Percentiles rank a stretch among this genome's conserved stretches.
Evolutionary conservation across 2,888 invertebrate genomes (phyloP).

Genomic region (Cosmia pyralina): DNA sequence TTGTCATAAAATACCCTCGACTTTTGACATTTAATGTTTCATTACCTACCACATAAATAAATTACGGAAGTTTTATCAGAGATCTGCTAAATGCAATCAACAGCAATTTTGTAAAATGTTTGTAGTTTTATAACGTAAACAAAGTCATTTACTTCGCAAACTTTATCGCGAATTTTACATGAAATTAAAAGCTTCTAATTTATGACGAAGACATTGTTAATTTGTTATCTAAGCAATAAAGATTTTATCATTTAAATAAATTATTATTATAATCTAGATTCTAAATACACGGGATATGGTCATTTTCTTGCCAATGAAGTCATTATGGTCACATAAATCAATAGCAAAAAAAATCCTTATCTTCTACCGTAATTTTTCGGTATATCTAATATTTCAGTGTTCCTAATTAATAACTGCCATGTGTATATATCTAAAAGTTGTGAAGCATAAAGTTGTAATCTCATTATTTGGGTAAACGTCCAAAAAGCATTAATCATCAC

Average conservation of each 20-base stretch:
- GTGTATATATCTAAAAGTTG: conserved; percentile 31
- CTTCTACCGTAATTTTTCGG: neutral
- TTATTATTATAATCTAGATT: conserved; percentile 1
- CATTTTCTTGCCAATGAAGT: neutral
- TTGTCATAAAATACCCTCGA: conserved; percentile 52
- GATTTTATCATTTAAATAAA: conserved; percentile 11
- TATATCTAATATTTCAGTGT: neutral
- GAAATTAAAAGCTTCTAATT: conserved; percentile 43
- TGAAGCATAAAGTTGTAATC: conserved; percentile 56
- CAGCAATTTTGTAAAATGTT: conserved; percentile 40
- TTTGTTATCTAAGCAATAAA: conserved; percentile 13
- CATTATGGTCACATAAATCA: neutral
- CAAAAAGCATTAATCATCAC: conserved; percentile 83
- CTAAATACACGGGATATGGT: neutral
- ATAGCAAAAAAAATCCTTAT: neutral
- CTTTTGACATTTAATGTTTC: conserved; percentile 57
- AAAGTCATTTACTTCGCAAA: conserved; percentile 38
- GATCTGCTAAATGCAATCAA: conserved; percentile 53
- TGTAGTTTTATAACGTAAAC: conserved; percentile 44
- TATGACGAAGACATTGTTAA: conserved; percentile 27
- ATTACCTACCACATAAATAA: conserved; percentile 53
- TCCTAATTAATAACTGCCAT: conserved; percentile 45
- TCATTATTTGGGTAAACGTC: conserved; percentile 82
- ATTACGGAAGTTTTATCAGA: conserved; percentile 45
- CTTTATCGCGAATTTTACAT: conserved; percentile 47